Evolutionary conservation across 2,113 vertebrate species (phyloP).

Genomic region (Vulpes ferrilata): DNA sequence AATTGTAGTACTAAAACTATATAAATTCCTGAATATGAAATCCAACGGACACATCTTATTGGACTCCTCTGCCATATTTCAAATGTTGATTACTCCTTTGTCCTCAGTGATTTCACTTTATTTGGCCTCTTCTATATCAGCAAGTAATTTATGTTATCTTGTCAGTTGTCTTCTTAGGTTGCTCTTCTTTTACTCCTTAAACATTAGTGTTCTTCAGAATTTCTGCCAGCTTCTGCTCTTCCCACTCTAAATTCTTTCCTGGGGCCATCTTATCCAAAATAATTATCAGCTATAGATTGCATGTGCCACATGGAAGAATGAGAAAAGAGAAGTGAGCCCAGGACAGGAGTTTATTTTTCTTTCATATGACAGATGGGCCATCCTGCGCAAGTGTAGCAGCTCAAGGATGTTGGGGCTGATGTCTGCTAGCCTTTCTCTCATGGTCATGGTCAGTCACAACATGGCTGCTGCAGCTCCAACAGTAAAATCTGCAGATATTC

Average conservation of each 20-base stretch:
- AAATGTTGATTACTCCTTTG: background rate
- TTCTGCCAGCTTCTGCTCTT: background rate
- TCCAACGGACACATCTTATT: background rate
- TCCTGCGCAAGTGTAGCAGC: background rate
- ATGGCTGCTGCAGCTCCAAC: background rate
- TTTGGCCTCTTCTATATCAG: background rate
- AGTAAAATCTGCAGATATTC: background rate
- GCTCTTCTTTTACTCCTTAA: background rate
- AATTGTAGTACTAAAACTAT: background rate
- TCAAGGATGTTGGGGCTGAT: background rate
- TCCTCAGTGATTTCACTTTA: background rate
- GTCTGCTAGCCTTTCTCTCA: background rate
- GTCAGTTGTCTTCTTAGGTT: background rate
- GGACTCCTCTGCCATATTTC: background rate
- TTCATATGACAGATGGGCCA: background rate
- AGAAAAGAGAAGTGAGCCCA: background rate
- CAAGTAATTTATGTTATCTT: background rate
- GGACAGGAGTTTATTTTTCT: background rate
- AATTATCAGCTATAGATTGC: background rate
- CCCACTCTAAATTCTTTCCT: background rate
- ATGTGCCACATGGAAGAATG: background rate
- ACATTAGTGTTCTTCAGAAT: background rate
- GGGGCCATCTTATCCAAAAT: background rate
- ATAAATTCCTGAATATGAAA: conserved; percentile 24
- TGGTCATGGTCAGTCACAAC: background rate